Conservation (phyloP, 2,113 vertebrate species). For the Rhabdornis inornatus region DNA sequence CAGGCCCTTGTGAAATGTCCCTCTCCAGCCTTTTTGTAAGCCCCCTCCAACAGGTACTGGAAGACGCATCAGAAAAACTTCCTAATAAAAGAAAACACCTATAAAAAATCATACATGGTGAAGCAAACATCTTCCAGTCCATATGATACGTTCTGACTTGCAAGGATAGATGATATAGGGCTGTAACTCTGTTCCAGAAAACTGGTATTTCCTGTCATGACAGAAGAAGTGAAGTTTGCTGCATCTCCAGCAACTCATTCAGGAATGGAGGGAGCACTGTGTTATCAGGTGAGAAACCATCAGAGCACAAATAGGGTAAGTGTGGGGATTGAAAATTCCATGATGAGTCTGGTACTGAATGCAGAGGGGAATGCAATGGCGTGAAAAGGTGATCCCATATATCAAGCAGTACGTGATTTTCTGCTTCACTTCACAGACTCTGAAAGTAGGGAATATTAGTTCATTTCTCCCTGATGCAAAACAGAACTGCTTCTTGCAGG, state of each 20-base stretch:
- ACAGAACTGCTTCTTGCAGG: background rate
- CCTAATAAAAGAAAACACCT: background rate
- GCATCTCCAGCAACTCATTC: background rate
- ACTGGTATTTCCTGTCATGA: background rate
- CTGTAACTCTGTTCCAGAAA: background rate
- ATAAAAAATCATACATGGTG: rapidly evolving
- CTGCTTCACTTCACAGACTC: background rate
- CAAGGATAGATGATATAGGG: background rate
- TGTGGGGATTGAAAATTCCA: background rate
- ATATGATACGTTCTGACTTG: background rate
- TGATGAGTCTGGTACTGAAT: background rate
- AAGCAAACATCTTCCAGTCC: background rate
- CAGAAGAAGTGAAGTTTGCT: background rate
- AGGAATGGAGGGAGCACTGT: background rate
- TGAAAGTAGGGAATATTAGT: background rate
- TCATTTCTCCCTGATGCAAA: background rate
- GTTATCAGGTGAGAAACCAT: background rate
- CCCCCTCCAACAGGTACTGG: background rate
- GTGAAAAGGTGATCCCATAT: background rate
- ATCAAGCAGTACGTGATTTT: background rate
- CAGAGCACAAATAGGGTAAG: background rate
- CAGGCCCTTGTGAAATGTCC: background rate
- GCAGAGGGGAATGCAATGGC: background rate
- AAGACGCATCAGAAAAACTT: background rate
- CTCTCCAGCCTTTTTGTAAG: background rate